Evolutionary conservation across 2,797 vertebrate genomes (phyloP).

Genomic region (Neosilurus mollespiculum): DNA sequence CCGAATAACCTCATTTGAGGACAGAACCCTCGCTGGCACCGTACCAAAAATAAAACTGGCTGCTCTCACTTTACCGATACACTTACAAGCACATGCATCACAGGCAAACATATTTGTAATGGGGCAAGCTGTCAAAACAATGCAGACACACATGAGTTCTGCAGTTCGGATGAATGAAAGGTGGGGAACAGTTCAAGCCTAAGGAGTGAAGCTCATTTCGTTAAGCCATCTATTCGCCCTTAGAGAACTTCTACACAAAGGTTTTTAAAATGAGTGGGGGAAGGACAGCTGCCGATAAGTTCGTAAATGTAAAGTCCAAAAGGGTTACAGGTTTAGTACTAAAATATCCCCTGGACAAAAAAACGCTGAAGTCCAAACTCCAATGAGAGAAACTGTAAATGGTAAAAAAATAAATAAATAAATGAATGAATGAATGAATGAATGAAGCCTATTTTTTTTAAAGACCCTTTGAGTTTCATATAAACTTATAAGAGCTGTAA

Average conservation of each 20-base stretch:
- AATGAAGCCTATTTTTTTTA: background rate
- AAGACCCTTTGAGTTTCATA: background rate
- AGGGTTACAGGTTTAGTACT: slow-evolving; percentile 44
- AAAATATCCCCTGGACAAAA: slow-evolving; percentile 23
- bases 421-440: background rate
- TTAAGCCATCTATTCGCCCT: slow-evolving; percentile 31
- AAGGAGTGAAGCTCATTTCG: slow-evolving; percentile 26
- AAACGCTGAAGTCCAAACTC: background rate
- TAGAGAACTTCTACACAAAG: slow-evolving; percentile 19
- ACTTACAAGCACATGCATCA: slow-evolving; percentile 48
- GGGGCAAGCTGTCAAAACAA: slow-evolving; percentile 51
- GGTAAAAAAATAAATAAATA: too few relatives aligned
- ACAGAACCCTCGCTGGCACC: slow-evolving; percentile 15
- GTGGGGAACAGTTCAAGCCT: slow-evolving; percentile 20
- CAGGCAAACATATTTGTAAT: slow-evolving; percentile 58
- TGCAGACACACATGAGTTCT: slow-evolving; percentile 45
- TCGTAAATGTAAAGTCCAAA: slow-evolving; percentile 4
- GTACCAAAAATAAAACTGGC: slow-evolving; percentile 29
- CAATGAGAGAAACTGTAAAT: background rate
- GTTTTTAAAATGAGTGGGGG: slow-evolving; percentile 27
- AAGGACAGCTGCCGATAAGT: slow-evolving; percentile 46
- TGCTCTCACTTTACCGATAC: slow-evolving; percentile 50
- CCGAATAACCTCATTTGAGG: slow-evolving; percentile 25
- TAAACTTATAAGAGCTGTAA: background rate
- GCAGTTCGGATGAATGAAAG: slow-evolving; percentile 32